Percentiles rank a stretch among this genome's conserved stretches.
phyloP scores from a whole-genome alignment of 2,888 invertebrate genomes.

The Lysandra coridon region DNA sequence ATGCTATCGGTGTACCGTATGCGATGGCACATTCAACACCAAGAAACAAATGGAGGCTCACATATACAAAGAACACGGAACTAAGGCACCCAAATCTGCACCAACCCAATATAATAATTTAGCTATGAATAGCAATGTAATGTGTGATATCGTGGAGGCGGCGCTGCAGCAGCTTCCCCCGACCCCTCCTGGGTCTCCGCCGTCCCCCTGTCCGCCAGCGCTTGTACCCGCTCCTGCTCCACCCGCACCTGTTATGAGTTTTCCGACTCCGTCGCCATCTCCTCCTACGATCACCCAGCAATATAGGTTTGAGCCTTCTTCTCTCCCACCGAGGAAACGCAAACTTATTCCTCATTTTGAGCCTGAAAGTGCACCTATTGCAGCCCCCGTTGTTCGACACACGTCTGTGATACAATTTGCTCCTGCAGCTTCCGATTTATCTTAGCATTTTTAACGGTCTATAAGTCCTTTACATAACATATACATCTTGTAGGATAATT shows the following conservation, averaged over 20 bases:
- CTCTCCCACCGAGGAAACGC: constrained; percentile 88
- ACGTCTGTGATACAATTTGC: constrained; percentile 93
- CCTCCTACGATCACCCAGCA: constrained; percentile 64
- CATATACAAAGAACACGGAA: constrained; percentile 81
- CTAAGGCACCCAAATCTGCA: constrained; percentile 72
- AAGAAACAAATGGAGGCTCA: constrained; percentile 95
- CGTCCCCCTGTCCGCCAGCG: constrained; percentile 61
- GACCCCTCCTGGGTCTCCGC: constrained; percentile 80
- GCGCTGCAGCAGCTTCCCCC: constrained; percentile 77
- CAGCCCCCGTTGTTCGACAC: constrained; percentile 65
- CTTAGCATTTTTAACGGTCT: constrained; percentile 45
- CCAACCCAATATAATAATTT: constrained; percentile 58
- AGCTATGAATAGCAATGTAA: constrained; percentile 60
- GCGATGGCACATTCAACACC: constrained; percentile 93
- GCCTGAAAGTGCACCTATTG: constrained; percentile 44
- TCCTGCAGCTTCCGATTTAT: constrained; percentile 80
- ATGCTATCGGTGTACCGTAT: constrained; percentile 95
- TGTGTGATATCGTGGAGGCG: constrained; percentile 71
- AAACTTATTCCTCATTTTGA: constrained; percentile 87
- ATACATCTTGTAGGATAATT: constrained; percentile 38
- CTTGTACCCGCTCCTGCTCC: constrained; percentile 74
- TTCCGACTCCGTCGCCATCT: constrained; percentile 62
- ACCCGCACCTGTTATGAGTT: constrained; percentile 34
- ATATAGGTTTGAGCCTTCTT: constrained; percentile 66
- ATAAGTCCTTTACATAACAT: constrained; percentile 28